Evolutionary conservation across 2,888 invertebrate species (phyloP).

Genomic region (Nemurella pictetii): DNA sequence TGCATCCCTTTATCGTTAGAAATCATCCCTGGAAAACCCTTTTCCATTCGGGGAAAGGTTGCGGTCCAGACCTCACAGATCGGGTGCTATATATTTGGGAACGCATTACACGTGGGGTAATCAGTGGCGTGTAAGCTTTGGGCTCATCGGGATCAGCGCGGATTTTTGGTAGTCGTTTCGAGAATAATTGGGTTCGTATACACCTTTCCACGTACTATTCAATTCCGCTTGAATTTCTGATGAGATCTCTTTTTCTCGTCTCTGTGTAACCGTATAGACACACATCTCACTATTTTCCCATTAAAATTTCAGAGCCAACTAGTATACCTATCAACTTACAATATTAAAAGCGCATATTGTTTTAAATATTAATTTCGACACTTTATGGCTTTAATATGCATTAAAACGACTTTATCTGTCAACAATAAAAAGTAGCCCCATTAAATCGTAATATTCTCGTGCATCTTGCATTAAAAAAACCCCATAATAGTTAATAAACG

Average conservation of each 20-base stretch:
- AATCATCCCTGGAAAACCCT: conserved; percentile 30
- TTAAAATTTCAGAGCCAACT: neutral
- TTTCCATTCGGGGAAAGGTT: conserved; percentile 2
- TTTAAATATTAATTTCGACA: neutral
- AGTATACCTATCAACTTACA: neutral
- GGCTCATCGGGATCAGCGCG: neutral
- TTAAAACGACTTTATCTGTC: neutral
- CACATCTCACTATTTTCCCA: neutral
- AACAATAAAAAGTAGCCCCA: neutral
- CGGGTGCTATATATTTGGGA: neutral
- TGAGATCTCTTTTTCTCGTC: neutral
- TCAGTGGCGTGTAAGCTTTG: neutral
- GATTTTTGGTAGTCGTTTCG: neutral
- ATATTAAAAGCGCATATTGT: neutral
- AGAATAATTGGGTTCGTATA: neutral
- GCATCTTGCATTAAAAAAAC: neutral
- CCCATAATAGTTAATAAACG: neutral
- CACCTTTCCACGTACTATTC: neutral
- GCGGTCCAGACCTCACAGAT: conserved; percentile 23
- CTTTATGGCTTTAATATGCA: neutral
- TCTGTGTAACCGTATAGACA: too few relatives aligned
- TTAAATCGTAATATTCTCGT: neutral
- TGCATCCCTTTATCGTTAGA: conserved; percentile 27
- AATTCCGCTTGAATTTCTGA: neutral
- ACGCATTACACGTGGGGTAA: neutral